Conservation (phyloP, 2,113 vertebrate species). For the Phodopus roborovskii region DNA sequence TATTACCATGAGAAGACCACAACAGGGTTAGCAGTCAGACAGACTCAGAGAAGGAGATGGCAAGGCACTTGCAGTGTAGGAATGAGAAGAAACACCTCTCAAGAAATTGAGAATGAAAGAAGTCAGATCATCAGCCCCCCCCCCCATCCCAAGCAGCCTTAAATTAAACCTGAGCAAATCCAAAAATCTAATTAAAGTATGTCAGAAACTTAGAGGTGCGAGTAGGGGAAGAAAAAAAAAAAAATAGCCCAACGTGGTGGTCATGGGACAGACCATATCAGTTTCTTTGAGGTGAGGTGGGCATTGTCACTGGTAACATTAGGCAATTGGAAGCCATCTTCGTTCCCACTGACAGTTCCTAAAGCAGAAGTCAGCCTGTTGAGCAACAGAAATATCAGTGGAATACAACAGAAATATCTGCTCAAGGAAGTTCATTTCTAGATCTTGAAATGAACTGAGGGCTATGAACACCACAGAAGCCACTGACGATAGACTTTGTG, state of each 20-base stretch:
- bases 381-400: not conserved
- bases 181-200: not conserved
- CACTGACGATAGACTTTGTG: not conserved
- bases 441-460: not conserved
- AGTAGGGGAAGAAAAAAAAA: not conserved
- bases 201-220: not conserved
- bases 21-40: not conserved
- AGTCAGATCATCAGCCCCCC: not conserved
- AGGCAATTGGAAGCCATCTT: not conserved
- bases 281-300: not conserved
- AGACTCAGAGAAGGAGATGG: not conserved
- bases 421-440: not conserved
- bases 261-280: not conserved
- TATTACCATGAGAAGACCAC: not conserved
- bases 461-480: not conserved
- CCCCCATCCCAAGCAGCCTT: not conserved
- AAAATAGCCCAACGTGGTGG: not conserved
- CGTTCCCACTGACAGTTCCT: not conserved
- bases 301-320: not conserved
- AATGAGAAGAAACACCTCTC: not conserved
- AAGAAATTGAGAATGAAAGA: not conserved
- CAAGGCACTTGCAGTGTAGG: not conserved
- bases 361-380: not conserved
- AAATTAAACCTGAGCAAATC: not conserved
- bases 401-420: not conserved